A percentile compares a stretch with the other conserved stretches of the same genome.
Conservation (phyloP, 2,888 invertebrate genomes). For the Xestia rhomboidea region DNA sequence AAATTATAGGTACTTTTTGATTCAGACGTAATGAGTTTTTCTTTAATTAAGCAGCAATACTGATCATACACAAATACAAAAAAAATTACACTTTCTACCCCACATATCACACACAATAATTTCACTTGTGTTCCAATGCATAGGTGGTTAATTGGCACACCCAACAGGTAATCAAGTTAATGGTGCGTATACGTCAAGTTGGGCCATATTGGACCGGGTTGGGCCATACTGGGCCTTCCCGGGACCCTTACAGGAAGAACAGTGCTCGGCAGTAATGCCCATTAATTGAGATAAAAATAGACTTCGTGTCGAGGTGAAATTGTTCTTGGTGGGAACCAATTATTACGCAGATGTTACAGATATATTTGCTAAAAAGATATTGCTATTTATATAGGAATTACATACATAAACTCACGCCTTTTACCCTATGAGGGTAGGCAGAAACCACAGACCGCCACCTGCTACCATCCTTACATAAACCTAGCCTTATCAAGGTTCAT, state of each 20-base stretch:
- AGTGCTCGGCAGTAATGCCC: slow-evolving; percentile 29
- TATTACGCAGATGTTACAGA: not conserved
- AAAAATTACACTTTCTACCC: not conserved
- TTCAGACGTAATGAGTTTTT: no score
- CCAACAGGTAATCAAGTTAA: slow-evolving; percentile 61
- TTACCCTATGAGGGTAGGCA: not conserved
- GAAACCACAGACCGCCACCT: no score
- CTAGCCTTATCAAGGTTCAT: not conserved
- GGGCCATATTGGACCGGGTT: slow-evolving; percentile 7
- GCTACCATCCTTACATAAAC: no score
- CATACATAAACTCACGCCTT: not conserved
- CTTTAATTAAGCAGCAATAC: no score
- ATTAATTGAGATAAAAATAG: slow-evolving; percentile 54
- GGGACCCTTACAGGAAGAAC: slow-evolving; percentile 34
- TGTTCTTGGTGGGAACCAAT: slow-evolving; percentile 14
- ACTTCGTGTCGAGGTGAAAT: slow-evolving; percentile 3
- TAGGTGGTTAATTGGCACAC: slow-evolving; percentile 51
- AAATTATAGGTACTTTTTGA: not conserved
- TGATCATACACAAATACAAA: not conserved
- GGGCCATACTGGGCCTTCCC: slow-evolving; percentile 23
- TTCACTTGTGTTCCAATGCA: slow-evolving; percentile 12
- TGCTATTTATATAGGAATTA: not conserved
- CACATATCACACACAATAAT: not conserved
- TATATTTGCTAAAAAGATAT: not conserved
- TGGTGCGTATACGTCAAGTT: slow-evolving; percentile 48